These are phyloP conservation scores for Novumbra hubbsi DNA, from an alignment of 2,797 vertebrate species.

Conservation along the genomic window DNA sequence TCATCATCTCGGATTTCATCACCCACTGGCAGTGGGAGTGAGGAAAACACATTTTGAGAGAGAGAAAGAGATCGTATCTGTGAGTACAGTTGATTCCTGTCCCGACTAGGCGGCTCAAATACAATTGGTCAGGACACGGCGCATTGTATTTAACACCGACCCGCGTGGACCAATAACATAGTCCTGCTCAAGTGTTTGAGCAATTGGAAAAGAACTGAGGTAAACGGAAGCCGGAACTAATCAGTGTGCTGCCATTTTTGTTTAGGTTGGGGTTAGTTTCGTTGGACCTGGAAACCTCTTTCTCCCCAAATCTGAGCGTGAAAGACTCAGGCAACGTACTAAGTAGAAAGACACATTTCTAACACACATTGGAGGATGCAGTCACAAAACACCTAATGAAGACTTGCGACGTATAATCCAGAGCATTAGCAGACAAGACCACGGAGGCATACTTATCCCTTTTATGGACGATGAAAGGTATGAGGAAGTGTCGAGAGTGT, in stretches of 20 bases:
- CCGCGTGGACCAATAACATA: conserved; percentile 11
- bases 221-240: not conserved
- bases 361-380: conserved; percentile 13
- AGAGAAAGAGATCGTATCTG: conserved; percentile 33
- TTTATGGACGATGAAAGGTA: conserved; percentile 40
- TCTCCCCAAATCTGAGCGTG: not conserved
- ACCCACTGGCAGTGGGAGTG: conserved; percentile 1
- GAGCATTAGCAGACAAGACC: conserved; percentile 10
- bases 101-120: conserved; percentile 30
- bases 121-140: conserved; percentile 54
- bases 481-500: conserved; percentile 30
- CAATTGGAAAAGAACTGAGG: not conserved
- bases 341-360: too few relatives aligned
- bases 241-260: not conserved
- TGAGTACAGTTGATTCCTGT: conserved; percentile 72
- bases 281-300: too few relatives aligned
- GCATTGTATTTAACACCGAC: conserved; percentile 64
- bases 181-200: not conserved
- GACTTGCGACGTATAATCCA: not conserved
- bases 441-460: conserved; percentile 27
- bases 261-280: too few relatives aligned
- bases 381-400: too few relatives aligned
- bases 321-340: not conserved
- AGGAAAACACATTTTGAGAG: conserved; percentile 6
- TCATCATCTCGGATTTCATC: not conserved